phyloP scores from a whole-genome alignment of 2,113 vertebrate species.

The Hippotragus niger region DNA sequence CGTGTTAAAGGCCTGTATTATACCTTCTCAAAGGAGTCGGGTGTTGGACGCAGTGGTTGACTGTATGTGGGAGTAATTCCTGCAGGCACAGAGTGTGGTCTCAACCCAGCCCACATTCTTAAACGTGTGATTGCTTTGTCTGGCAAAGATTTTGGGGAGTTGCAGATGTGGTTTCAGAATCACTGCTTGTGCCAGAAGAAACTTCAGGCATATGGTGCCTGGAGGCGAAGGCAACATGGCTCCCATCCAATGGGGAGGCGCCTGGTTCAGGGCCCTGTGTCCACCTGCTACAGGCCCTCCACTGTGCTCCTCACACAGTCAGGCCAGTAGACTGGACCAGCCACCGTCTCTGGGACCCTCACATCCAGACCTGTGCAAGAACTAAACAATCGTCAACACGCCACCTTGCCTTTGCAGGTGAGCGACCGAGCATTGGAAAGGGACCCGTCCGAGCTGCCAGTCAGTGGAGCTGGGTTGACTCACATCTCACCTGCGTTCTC shows the following conservation, averaged over 20 bases:
- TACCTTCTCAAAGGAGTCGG: constrained; percentile 41
- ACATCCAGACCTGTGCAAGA: background rate
- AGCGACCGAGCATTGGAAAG: background rate
- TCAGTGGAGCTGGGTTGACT: accelerated
- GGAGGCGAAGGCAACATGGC: accelerated
- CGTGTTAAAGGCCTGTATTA: constrained; percentile 54
- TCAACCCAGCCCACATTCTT: constrained; percentile 42
- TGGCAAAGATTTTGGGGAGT: background rate
- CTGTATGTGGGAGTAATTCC: constrained; percentile 57
- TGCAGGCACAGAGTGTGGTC: constrained; percentile 34
- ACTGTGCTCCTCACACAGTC: accelerated
- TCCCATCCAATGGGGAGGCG: accelerated
- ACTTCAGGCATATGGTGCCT: accelerated
- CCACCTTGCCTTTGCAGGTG: too few species aligned
- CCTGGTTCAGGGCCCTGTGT: accelerated
- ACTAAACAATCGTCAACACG: background rate
- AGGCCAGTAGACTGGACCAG: accelerated
- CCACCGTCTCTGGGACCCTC: accelerated
- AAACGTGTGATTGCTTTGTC: constrained; percentile 9
- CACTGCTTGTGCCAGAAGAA: too few species aligned
- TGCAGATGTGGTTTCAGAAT: background rate
- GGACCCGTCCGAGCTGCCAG: accelerated
- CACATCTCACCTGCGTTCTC: accelerated
- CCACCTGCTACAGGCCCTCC: background rate
- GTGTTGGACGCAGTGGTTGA: constrained; percentile 37